phyloP scores from a whole-genome alignment of 92 coral and sea anemone genomes.

The Phenganax marumi region DNA sequence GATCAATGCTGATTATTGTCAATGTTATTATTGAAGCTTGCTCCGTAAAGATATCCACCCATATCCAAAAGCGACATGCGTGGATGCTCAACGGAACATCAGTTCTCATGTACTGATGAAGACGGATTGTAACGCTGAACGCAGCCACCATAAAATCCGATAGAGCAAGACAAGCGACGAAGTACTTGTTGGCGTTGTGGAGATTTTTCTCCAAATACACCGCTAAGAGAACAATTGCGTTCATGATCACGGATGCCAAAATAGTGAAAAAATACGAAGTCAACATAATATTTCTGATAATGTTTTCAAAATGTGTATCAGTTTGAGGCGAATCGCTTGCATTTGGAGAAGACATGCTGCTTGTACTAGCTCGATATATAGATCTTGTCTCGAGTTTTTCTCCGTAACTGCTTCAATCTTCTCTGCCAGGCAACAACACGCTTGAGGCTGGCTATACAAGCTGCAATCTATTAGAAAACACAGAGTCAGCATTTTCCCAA shows the following conservation, averaged over 20 bases:
- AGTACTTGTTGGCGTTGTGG: conserved; percentile 43
- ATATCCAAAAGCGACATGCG: conserved; percentile 45
- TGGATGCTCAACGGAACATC: conserved; percentile 33
- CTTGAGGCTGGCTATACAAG: neutral
- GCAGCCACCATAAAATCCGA: conserved; percentile 33
- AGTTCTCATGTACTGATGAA: conserved; percentile 14
- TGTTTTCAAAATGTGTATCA: neutral
- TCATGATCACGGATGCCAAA: conserved; percentile 12
- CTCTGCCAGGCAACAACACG: neutral
- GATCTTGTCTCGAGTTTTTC: neutral
- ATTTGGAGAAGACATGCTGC: conserved; percentile 13
- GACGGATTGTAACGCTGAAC: conserved; percentile 43
- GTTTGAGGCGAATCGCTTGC: neutral
- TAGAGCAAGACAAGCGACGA: conserved; percentile 38
- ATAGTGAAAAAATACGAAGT: conserved; percentile 36
- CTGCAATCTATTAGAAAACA: neutral
- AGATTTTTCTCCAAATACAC: conserved; percentile 30
- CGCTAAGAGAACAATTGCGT: conserved; percentile 23
- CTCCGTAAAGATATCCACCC: conserved; percentile 43
- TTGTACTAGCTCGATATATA: neutral
- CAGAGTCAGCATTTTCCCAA: neutral
- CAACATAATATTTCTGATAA: neutral
- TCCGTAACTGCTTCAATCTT: neutral
- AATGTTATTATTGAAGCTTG: conserved; percentile 36
- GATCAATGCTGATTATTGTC: conserved; percentile 49